Percentiles rank a stretch among this genome's conserved stretches.
These are phyloP conservation scores for Nettapus auritus DNA, from an alignment of 2,113 vertebrate species.

Conservation along the genomic window DNA sequence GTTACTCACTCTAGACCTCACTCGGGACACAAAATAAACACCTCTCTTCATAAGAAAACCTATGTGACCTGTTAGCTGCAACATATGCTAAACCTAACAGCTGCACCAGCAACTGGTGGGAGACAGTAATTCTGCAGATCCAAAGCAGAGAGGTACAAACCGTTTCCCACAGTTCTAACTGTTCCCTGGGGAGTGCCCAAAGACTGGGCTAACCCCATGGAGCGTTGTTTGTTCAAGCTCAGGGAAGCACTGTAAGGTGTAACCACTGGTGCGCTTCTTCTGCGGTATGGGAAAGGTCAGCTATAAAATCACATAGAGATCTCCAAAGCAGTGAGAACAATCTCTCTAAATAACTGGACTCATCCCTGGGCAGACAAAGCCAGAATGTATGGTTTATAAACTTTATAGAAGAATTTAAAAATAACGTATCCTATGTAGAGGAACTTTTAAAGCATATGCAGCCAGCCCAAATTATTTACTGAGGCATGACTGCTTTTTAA, in stretches of 20 bases:
- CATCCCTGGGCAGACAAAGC: not conserved
- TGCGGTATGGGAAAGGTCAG: not conserved
- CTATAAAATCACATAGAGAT: not conserved
- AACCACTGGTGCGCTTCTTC: not conserved
- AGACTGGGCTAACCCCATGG: not conserved
- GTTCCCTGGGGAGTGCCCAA: not conserved
- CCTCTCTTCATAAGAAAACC: not conserved
- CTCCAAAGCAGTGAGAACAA: not conserved
- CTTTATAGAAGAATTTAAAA: not conserved
- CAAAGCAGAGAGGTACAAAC: not conserved
- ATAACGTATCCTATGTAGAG: not conserved
- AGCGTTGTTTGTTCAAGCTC: rapidly evolving
- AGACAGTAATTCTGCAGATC: not conserved
- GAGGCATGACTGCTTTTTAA: not conserved
- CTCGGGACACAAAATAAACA: not conserved
- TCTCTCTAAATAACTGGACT: not conserved
- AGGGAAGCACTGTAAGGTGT: not conserved
- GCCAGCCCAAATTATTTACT: not conserved
- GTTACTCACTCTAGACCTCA: not conserved
- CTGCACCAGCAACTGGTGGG: not conserved
- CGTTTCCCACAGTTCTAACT: not conserved
- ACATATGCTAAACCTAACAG: not conserved
- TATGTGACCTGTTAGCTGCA: not conserved
- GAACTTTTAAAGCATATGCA: not conserved
- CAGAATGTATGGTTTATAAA: not conserved